Evolutionary conservation across 2,888 invertebrate genomes (phyloP), one percentile per base, ranked within the genome.

Genomic region (Noctua janthina): DNA sequence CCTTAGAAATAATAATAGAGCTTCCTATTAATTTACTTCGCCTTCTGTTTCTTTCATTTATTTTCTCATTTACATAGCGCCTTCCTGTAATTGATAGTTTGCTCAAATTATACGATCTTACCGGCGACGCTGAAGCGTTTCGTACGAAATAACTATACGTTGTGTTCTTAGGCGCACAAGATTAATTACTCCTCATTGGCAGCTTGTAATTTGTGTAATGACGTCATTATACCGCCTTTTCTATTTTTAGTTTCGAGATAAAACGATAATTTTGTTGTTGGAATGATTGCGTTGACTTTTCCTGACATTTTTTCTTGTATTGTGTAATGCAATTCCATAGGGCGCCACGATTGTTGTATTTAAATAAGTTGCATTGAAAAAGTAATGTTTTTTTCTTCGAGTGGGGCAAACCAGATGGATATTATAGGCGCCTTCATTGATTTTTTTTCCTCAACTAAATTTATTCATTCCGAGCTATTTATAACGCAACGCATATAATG

Each of bases 101-200:
- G 75, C 68, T 87, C 79, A 78, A 87, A 87, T 87, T 76, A 82
- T 83, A 85, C 64, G 77, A 81, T 74, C 77, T 75, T 78, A 72
- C 64, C 71, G 23, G 29, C 54, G 54, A 79, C 74, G 85, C 73
- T 87, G 74, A 69, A 81, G 66, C 77, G 73, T 79, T 82, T 62
- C 67, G 43, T 82, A 87, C 51, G 54, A 78, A 78, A 85, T 87
- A 69, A 87, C 85, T 74, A 78, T 78, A 74, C 62, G 78, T 82
- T 78, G 74, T 72, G 71, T 67, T 69, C 72, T 69, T 71, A 77
- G 77, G 67, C 82, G 82, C 76, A 75, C 78, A 79, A 75, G n/a
- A 81, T 87, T 87, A 85, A 87, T 87, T 87, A 85, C 79, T 80
- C 75, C 54, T 76, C 85, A 84, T 84, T 80, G 77, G 87, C 54